Base-by-base conservation (phyloP, 2,113 vertebrate genomes). In the Podilymbus podiceps region DNA sequence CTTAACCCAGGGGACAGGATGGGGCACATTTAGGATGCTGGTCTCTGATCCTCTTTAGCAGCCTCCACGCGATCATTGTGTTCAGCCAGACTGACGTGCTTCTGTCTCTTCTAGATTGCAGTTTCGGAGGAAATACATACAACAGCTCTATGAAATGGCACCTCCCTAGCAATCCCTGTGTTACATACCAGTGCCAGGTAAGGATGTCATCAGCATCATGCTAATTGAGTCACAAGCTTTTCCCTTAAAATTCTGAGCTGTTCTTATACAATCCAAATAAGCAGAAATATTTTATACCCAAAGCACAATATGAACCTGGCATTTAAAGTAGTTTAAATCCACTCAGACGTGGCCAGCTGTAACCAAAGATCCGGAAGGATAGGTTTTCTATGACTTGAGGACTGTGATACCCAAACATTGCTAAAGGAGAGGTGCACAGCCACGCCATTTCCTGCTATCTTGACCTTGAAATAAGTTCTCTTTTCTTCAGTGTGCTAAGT, bases 101-200 rank as follows among this genome's bases (percentile, higher is more conserved):
- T 91, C 81, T 91, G 13, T 83, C 58, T 94, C 12, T 3, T 79
- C 60, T 92, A 99, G 99, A 99, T 49, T 99, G 99, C 93, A 98
- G 95, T 96, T 98, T 99, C 92, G 98, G 98, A 78, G 99, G 99
- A 76, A 98, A 96, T 38, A 98, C 97, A 0, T 99, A 99, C 75
- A 99, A 99, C 98, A 99, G 98, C 97, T 99, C 99, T 5, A 98
- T 98, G 77, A 98, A 98, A 73, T 99, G 99, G 99, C 98, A 98
- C 62, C 98, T 93, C 38, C 94, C 98, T 23, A 88, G 93, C 42
- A 98, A 99, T 42, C 99, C 99, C 50, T 99, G 99, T 73, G 85
- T 98, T 64, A 99, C 97, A 4, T 98, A 95, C 25, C 98, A 98
- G 82, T 99, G 99, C 94, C 99, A 99, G 99, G 99, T 99, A 97